phyloP scores from a whole-genome alignment of 2,888 invertebrate genomes.

The Perizoma flavofasciatum region DNA sequence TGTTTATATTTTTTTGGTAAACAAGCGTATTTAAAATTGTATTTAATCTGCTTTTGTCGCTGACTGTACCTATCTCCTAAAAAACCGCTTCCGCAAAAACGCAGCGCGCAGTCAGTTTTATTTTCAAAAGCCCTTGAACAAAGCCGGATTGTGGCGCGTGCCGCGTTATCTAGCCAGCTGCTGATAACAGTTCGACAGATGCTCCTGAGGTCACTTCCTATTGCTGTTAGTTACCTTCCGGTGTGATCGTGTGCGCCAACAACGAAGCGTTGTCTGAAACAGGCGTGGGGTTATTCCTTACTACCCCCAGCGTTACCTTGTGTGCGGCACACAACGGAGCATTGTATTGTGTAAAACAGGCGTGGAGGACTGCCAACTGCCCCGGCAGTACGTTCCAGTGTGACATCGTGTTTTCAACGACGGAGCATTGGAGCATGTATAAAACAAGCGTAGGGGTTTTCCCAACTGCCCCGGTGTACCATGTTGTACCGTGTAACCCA shows the following conservation, averaged over 20 bases:
- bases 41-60: no score
- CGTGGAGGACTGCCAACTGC: no score
- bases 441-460: no score
- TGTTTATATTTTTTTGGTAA: no score
- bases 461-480: conserved; percentile 1
- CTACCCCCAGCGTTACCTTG: not conserved
- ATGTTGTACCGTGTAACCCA: no score
- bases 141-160: conserved; percentile 33
- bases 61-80: not conserved
- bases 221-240: conserved; percentile 32
- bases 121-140: conserved; percentile 24
- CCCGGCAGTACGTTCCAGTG: conserved; percentile 28
- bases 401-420: no score
- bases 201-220: conserved; percentile 34
- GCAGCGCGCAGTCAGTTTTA: conserved; percentile 1
- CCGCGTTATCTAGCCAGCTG: conserved; percentile 32
- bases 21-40: no score
- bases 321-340: no score
- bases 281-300: not conserved
- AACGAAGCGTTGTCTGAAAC: conserved; percentile 14
- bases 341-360: no score
- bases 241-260: conserved; percentile 31
- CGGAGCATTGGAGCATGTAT: no score
- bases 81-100: conserved; percentile 2
- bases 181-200: conserved; percentile 34